These are phyloP conservation scores for Diorhabda elongata DNA, from an alignment of 1,140 invertebrate genomes.

Conservation along the genomic window DNA sequence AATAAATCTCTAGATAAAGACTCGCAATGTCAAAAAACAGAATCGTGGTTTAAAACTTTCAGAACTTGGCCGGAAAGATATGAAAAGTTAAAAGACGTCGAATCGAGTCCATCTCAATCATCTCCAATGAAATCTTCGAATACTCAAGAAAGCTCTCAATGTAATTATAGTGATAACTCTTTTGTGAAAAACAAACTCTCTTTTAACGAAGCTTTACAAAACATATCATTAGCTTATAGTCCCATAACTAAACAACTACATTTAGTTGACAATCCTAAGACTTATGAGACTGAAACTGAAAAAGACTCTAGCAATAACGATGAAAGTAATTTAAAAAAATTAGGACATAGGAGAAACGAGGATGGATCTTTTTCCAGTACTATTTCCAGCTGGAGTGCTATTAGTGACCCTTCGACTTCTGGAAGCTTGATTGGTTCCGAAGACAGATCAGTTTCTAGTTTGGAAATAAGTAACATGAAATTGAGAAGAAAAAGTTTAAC, in stretches of 20 bases:
- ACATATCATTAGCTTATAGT: slow-evolving; percentile 54
- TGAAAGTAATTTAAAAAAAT: slow-evolving; percentile 40
- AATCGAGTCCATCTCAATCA: slow-evolving; percentile 22
- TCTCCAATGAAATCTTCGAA: slow-evolving; percentile 18
- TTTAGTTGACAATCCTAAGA: slow-evolving; percentile 38
- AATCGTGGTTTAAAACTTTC: slow-evolving; percentile 47
- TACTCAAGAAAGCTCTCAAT: slow-evolving; percentile 22
- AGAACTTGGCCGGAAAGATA: slow-evolving; percentile 47
- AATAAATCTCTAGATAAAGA: neutral
- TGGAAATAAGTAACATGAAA: slow-evolving; percentile 31
- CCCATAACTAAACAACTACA: slow-evolving; percentile 51
- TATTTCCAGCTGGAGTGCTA: slow-evolving; percentile 47
- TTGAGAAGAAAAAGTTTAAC: slow-evolving; percentile 43
- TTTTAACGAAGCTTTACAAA: slow-evolving; percentile 52
- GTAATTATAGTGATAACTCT: slow-evolving; percentile 27
- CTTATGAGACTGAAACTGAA: slow-evolving; percentile 13
- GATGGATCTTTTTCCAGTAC: slow-evolving; percentile 52
- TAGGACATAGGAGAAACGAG: slow-evolving; percentile 48
- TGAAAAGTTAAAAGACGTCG: slow-evolving; percentile 40
- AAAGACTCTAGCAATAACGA: slow-evolving; percentile 14
- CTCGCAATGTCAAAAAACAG: slow-evolving; percentile 16
- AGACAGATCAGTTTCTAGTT: slow-evolving; percentile 42
- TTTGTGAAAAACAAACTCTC: slow-evolving; percentile 37
- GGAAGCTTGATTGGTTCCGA: slow-evolving; percentile 50
- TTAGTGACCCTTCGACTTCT: slow-evolving; percentile 52